phyloP scores from a whole-genome alignment of 2,797 vertebrate genomes.

The Trachops cirrhosus region DNA sequence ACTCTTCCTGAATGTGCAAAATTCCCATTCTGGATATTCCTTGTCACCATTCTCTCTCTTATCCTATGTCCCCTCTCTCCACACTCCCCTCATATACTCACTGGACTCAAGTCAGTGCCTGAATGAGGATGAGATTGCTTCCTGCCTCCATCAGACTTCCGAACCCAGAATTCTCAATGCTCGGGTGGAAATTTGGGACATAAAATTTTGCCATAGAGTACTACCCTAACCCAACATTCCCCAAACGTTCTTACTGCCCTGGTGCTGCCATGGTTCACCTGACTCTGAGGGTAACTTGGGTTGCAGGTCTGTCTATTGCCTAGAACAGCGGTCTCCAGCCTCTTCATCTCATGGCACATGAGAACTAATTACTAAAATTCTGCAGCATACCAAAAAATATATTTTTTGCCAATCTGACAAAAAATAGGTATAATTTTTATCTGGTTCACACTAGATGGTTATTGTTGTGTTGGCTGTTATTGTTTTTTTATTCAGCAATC shows the following conservation, averaged over 20 bases:
- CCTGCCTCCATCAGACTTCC: not conserved
- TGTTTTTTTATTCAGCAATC: not conserved
- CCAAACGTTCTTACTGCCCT: not conserved
- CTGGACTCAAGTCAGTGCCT: not conserved
- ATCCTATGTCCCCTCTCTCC: not conserved
- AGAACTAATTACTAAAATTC: not conserved
- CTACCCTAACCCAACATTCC: not conserved
- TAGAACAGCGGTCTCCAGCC: not conserved
- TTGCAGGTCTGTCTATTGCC: not conserved
- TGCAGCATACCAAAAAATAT: not conserved
- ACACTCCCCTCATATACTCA: not conserved
- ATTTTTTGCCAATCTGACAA: not conserved
- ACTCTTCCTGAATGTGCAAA: not conserved
- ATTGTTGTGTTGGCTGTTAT: not conserved
- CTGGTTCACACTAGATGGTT: not conserved
- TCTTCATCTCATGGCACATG: not conserved
- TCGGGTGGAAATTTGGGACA: conserved; percentile 4
- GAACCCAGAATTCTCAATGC: conserved; percentile 4
- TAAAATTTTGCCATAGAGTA: not conserved
- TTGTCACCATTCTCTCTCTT: not conserved
- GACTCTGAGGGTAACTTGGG: not conserved
- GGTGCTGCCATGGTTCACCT: not conserved
- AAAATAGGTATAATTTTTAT: not conserved
- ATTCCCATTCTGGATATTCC: not conserved
- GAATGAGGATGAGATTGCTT: not conserved